Percentiles rank a stretch among this genome's conserved stretches.
Evolutionary conservation across 1,140 invertebrate species (phyloP).

Genomic region (Druon quercuslanigerum): DNA sequence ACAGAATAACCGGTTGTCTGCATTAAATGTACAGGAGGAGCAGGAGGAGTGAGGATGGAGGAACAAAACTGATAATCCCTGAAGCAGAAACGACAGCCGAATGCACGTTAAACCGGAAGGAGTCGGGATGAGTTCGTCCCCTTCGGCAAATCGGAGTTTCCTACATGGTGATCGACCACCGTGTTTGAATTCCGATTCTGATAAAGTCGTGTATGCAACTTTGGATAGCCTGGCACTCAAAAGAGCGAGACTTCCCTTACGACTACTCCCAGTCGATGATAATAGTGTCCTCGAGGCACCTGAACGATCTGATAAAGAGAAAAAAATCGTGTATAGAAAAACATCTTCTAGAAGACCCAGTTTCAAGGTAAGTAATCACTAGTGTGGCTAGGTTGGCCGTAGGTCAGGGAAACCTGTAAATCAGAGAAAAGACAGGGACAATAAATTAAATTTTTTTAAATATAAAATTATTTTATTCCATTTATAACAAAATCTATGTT

Average conservation of each 20-base stretch:
- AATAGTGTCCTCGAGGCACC: conserved; percentile 44
- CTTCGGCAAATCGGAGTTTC: conserved; percentile 64
- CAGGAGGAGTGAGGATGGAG: background rate
- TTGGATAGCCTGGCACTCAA: conserved; percentile 70
- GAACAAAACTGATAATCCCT: conserved; percentile 14
- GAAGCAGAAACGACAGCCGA: conserved; percentile 15
- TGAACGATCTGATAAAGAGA: conserved; percentile 43
- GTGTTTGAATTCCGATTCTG: conserved; percentile 47
- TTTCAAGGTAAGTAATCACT: conserved; percentile 46
- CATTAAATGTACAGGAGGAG: conserved; percentile 16
- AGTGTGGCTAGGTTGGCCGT: too few relatives aligned
- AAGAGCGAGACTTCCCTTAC: conserved; percentile 62
- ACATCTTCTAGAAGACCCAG: conserved; percentile 44
- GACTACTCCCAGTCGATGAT: conserved; percentile 60
- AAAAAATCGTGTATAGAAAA: conserved; percentile 38
- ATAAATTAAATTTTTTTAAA: too few relatives aligned
- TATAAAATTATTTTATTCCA: too few relatives aligned
- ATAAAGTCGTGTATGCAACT: conserved; percentile 63
- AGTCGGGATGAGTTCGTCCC: conserved; percentile 56
- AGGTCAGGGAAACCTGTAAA: too few relatives aligned
- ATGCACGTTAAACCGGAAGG: conserved; percentile 28
- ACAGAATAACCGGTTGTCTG: conserved; percentile 34
- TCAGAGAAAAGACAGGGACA: too few relatives aligned
- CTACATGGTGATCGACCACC: conserved; percentile 56
- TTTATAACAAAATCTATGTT: too few relatives aligned